phyloP scores from a whole-genome alignment of 2,113 vertebrate species.

The Colinus virginianus region DNA sequence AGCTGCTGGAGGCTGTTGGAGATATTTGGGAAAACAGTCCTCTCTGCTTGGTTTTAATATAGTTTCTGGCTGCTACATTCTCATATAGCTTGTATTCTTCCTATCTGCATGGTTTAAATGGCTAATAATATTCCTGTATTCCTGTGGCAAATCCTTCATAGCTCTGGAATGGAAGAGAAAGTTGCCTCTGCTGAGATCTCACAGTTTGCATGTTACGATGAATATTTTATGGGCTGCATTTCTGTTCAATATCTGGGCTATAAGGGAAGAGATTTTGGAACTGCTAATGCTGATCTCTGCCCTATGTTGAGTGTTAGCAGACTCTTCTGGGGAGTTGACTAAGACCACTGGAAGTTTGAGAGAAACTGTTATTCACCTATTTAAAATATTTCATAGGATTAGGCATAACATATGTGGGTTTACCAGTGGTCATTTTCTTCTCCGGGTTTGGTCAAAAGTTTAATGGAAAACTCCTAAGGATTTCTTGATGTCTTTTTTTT shows the following conservation, averaged over 20 bases:
- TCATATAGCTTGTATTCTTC: background rate
- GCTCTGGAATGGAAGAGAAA: background rate
- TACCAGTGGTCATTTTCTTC: background rate
- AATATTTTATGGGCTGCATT: conserved; percentile 14
- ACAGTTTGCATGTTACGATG: background rate
- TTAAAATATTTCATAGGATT: background rate
- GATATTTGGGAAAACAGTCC: background rate
- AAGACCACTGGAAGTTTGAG: background rate
- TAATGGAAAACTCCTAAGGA: background rate
- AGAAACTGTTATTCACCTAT: background rate
- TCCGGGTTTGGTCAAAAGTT: background rate
- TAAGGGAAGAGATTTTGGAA: conserved; percentile 11
- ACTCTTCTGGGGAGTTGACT: background rate
- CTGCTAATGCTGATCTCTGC: background rate
- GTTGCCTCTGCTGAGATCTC: background rate
- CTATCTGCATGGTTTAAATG: background rate
- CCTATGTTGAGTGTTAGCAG: background rate
- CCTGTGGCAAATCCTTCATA: background rate
- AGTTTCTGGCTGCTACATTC: background rate
- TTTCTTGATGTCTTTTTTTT: background rate
- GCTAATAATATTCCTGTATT: background rate
- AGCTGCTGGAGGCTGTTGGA: background rate
- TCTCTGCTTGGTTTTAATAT: background rate
- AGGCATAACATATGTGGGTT: background rate
- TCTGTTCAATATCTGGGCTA: background rate